phyloP scores from a whole-genome alignment of 2,888 invertebrate genomes.

The Vandiemenella viatica region DNA sequence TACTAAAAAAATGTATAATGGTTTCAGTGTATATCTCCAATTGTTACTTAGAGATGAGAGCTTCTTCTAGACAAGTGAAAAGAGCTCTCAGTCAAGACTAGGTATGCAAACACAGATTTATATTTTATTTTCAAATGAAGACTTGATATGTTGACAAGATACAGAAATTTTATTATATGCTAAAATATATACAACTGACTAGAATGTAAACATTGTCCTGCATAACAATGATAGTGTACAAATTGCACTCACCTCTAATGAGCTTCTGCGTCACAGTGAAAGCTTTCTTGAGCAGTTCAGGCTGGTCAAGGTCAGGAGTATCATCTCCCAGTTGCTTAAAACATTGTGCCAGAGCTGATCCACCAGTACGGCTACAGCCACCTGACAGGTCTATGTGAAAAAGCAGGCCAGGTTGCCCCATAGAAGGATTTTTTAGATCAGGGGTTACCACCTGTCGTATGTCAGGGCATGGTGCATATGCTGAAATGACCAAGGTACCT shows the following conservation, averaged over 20 bases:
- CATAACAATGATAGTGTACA: no score
- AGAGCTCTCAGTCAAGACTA: no score
- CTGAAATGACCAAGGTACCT: conserved; percentile 87
- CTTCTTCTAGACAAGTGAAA: no score
- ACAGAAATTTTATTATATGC: no score
- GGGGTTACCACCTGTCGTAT: conserved; percentile 75
- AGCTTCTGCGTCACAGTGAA: conserved; percentile 75
- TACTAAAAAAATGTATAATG: no score
- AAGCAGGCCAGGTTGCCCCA: conserved; percentile 44
- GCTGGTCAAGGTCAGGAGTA: conserved; percentile 65
- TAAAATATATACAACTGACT: no score
- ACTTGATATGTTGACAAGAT: no score
- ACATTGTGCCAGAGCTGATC: conserved; percentile 84
- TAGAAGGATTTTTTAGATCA: conserved; percentile 55
- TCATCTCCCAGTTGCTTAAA: conserved; percentile 68
- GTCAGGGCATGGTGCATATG: conserved; percentile 90
- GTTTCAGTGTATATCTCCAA: no score
- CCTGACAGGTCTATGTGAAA: conserved; percentile 65
- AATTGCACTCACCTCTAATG: conserved; percentile 43
- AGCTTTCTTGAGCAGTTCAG: conserved; percentile 48
- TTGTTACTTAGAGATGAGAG: no score
- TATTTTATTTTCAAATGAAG: no score
- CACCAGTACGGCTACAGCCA: conserved; percentile 67
- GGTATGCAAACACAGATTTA: no score
- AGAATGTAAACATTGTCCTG: no score